These are phyloP conservation scores for Ectemnius continuus DNA, from an alignment of 2,888 invertebrate species.

Conservation along the genomic window DNA sequence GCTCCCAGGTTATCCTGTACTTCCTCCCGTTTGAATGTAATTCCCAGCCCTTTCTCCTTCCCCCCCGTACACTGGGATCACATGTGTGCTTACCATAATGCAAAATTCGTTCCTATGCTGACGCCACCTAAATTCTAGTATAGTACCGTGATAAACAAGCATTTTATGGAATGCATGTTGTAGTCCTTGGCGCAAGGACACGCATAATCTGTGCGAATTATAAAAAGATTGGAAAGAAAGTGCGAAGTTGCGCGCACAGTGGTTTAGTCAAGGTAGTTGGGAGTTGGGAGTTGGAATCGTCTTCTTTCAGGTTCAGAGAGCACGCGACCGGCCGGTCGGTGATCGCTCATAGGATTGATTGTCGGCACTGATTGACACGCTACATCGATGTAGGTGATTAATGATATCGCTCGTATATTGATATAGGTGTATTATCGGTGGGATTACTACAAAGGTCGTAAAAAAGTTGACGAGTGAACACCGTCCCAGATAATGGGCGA, in stretches of 20 bases:
- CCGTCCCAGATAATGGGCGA: conserved; percentile 39
- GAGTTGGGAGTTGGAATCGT: not conserved
- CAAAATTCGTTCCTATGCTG: too few relatives aligned
- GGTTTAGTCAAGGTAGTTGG: not conserved
- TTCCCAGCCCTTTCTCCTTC: too few relatives aligned
- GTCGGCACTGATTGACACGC: conserved; percentile 3
- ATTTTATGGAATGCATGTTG: not conserved
- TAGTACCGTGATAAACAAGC: not conserved
- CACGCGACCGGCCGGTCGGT: not conserved
- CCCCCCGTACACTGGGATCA: too few relatives aligned
- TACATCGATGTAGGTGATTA: not conserved
- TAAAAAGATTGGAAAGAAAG: not conserved
- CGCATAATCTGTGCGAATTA: not conserved
- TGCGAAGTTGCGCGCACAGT: not conserved
- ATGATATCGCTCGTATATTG: not conserved
- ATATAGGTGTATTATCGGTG: conserved; percentile 3
- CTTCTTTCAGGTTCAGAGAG: not conserved
- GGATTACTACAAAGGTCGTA: conserved; percentile 4
- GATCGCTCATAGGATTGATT: not conserved
- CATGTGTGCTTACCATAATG: too few relatives aligned
- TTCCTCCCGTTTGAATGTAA: too few relatives aligned
- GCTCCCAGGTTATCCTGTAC: too few relatives aligned
- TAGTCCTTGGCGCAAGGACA: not conserved
- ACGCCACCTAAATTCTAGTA: too few relatives aligned
- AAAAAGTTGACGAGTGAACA: conserved; percentile 13